Evolutionary conservation across 2,113 vertebrate species (phyloP), one percentile per base, ranked within the genome.

Genomic region (Gymnocephalus cernua): DNA sequence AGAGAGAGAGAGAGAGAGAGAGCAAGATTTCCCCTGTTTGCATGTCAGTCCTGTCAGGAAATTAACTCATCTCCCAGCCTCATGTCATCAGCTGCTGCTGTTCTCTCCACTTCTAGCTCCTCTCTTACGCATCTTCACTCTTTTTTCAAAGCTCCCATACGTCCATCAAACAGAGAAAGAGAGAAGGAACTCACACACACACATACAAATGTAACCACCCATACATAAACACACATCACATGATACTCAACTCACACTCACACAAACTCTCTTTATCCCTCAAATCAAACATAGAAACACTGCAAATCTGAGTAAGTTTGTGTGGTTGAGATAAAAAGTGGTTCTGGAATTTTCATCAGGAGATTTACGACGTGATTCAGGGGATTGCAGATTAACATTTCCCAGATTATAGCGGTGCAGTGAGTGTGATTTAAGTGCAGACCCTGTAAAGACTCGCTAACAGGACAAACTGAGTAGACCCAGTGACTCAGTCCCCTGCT

Each of bases 381-480:
- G 48, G 76, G 59, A 86, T 77, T 80, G 79, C 54, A 89, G 91
- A 90, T 90, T 89, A 92, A 81, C 70, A 61, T 83, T 81, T 86
- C n/a, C 53, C 67, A 88, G 91, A 90, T 90, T 89, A 88, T 54
- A 67, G 65, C 18, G 4, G 38, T 54, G 59, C 44, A 56, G 41
- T 75, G 53, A 32, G 61, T 23, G 73, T 76, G 78, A 58, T 1
- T 62, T 82, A 59, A 84, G 48, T 16, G 53, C 51, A 83, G 67
- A 69, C 51, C 23, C n/a, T 56, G 48, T 61, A 65, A 10, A 54
- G 48, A 77, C 51, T 58, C 25, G 2, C 35, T 16, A 16, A 63
- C 13, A 72, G 69, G 44, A 62, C 79, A 77, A 65, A 50, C 38
- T 65, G 79, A n/a, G 41, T 21, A 54, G 72, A 78, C 70, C 68